phyloP scores from a whole-genome alignment of 2,797 vertebrate species.

The Pantherophis alleghaniensis region DNA sequence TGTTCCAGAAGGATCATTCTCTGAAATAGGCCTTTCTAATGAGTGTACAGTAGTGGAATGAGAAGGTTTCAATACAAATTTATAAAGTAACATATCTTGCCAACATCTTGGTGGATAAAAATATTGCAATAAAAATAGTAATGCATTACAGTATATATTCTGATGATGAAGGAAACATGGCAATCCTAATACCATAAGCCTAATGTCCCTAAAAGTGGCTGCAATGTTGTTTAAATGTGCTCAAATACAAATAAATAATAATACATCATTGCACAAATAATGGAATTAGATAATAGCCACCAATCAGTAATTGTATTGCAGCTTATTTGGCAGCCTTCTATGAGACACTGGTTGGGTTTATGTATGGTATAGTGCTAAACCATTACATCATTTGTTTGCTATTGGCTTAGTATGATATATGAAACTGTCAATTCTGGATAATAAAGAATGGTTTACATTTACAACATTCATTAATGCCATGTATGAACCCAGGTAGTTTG shows the following conservation, averaged over 20 bases:
- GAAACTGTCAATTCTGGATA: not conserved
- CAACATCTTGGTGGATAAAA: not conserved
- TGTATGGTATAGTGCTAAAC: not conserved
- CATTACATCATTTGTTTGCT: not conserved
- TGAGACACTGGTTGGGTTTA: not conserved
- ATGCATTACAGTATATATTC: not conserved
- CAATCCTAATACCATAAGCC: not conserved
- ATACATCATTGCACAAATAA: not conserved
- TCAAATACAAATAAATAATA: not conserved
- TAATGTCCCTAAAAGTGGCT: not conserved
- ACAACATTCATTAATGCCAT: not conserved
- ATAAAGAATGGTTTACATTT: not conserved
- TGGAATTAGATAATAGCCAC: not conserved
- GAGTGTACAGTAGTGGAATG: not conserved
- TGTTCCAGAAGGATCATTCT: not conserved
- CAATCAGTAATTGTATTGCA: not conserved
- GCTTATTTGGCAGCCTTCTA: not conserved
- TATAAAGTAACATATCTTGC: not conserved
- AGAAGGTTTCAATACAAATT: not conserved
- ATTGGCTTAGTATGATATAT: not conserved
- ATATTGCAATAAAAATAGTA: not conserved
- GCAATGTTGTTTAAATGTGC: not conserved
- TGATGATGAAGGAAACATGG: not conserved
- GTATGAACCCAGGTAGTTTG: not conserved
- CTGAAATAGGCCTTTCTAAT: not conserved